phyloP scores from a whole-genome alignment of 2,888 invertebrate species.

The Petrophora chlorosata region DNA sequence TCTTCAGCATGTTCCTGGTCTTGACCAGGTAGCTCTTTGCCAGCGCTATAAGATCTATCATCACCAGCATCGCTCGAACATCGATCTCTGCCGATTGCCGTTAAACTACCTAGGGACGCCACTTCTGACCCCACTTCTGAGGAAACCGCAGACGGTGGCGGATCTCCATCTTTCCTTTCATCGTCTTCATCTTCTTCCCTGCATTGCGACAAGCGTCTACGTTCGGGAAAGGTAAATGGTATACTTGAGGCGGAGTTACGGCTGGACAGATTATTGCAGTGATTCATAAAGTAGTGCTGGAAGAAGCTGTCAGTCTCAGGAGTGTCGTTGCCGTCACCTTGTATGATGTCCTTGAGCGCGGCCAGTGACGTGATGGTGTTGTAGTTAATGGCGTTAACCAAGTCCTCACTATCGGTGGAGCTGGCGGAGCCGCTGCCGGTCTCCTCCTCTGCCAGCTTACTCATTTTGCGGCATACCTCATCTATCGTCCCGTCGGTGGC shows the following conservation, averaged over 20 bases:
- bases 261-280: constrained; percentile 88
- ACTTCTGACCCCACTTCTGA: constrained; percentile 42
- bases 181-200: constrained; percentile 93
- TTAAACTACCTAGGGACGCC: constrained; percentile 40
- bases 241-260: constrained; percentile 71
- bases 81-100: constrained; percentile 37
- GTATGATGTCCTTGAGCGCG: constrained; percentile 87
- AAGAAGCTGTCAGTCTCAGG: constrained; percentile 85
- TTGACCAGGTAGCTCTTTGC: constrained; percentile 33
- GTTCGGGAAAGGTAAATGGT: constrained; percentile 82
- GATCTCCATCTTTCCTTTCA: constrained; percentile 64
- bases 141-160: constrained; percentile 42
- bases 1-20: constrained; percentile 42
- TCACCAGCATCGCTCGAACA: constrained; percentile 34
- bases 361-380: constrained; percentile 88
- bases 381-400: constrained; percentile 87
- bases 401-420: constrained; percentile 86
- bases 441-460: constrained; percentile 48
- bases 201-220: constrained; percentile 90
- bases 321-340: constrained; percentile 83
- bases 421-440: constrained; percentile 60
- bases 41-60: constrained; percentile 37
- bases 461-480: constrained; percentile 53
- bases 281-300: constrained; percentile 89
- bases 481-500: constrained; percentile 44